Percentiles rank a stretch among this genome's conserved stretches.
phyloP scores from a whole-genome alignment of 30 jellyfish, hydroid and myxozoan species.

The Mastigias papua region DNA sequence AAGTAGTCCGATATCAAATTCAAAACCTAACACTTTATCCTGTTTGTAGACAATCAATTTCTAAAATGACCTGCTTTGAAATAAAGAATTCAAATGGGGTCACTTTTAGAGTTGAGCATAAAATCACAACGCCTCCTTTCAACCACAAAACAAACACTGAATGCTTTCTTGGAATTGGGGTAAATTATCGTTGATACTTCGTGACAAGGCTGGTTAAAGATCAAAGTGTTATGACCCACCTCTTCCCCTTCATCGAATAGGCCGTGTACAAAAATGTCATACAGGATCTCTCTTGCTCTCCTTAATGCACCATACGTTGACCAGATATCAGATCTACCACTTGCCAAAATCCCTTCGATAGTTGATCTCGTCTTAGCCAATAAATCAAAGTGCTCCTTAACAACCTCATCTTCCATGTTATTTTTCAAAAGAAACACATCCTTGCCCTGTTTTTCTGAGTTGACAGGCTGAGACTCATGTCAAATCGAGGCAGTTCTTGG shows the following conservation, averaged over 20 bases:
- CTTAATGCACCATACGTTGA: conserved; percentile 87
- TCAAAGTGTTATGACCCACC: not conserved
- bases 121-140: no score
- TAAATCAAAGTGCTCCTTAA: conserved; percentile 26
- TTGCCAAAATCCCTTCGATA: conserved; percentile 85
- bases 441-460: not conserved
- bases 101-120: no score
- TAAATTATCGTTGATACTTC: no score
- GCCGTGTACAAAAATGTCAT: conserved; percentile 54
- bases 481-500: conserved; percentile 18
- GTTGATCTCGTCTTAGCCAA: conserved; percentile 61
- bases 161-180: no score
- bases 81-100: no score
- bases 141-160: no score
- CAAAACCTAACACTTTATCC: no score
- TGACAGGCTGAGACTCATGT: conserved; percentile 5
- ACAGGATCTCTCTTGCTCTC: conserved; percentile 74
- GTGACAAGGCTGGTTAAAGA: no score
- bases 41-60: no score
- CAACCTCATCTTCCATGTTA: conserved; percentile 29
- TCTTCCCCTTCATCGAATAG: conserved; percentile 44
- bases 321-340: conserved; percentile 88
- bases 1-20: no score
- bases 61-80: no score
- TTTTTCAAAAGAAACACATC: not conserved